A percentile compares a stretch with the other conserved stretches of the same genome.
Evolutionary conservation across 1,140 invertebrate species (phyloP).

Genomic region (Wasmannia auropunctata): DNA sequence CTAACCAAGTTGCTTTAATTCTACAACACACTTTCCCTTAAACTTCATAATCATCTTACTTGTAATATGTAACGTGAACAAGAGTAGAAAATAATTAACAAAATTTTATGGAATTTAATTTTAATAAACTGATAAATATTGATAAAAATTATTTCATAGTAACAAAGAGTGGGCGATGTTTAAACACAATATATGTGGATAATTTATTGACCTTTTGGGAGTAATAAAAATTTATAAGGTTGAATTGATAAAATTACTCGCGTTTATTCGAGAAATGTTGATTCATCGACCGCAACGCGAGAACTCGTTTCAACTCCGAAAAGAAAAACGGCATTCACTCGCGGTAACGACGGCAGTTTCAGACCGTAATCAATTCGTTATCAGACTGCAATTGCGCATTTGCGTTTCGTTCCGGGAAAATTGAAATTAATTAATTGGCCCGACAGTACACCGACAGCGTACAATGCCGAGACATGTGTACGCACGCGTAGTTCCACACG

Average conservation of each 20-base stretch:
- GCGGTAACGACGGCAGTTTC: constrained; percentile 71
- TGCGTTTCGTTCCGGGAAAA: constrained; percentile 80
- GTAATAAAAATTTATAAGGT: neutral
- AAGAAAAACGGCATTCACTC: constrained; percentile 61
- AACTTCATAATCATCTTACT: constrained; percentile 35
- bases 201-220: neutral
- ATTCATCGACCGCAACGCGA: constrained; percentile 36
- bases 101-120: neutral
- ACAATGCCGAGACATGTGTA: constrained; percentile 27
- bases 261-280: constrained; percentile 31
- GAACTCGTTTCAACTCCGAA: constrained; percentile 20
- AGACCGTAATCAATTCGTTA: constrained; percentile 81
- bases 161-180: neutral
- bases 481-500: constrained; percentile 41
- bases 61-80: neutral
- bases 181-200: neutral
- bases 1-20: constrained; percentile 53
- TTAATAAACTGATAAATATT: neutral
- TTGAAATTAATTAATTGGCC: constrained; percentile 84
- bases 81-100: neutral
- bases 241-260: neutral
- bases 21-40: constrained; percentile 3
- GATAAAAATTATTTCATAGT: neutral
- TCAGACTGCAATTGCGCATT: constrained; percentile 79
- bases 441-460: constrained; percentile 64